Evolutionary conservation across 2,113 vertebrate genomes (phyloP), one percentile per base, ranked within the genome.

Genomic region (Anarhynchus alexandrinus): DNA sequence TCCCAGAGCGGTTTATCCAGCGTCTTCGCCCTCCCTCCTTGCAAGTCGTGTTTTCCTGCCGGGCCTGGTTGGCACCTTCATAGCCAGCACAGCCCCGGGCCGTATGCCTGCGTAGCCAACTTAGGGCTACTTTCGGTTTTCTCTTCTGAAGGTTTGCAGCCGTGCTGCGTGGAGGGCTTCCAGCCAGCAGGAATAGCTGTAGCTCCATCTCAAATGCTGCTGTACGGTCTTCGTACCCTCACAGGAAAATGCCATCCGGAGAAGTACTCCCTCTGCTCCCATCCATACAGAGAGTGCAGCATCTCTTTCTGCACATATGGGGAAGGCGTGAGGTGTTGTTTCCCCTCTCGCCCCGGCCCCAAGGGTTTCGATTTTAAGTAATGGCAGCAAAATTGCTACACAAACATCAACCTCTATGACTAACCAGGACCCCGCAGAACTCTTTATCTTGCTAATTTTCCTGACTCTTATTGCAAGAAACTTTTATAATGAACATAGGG

Each of bases 171-270:
- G 40, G 49, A 65, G 30, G 27, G 21, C 61, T 83, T 58, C 81
- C 43, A 59, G 64, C 27, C 23, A 18, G 6, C 23, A 34, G 54
- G n/a, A 72, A 10, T 47, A 57, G 47, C 45, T 45, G 27, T 36
- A 65, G 15, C 55, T 90, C 47, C 13, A 1, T 74, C 51, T 74
- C 55, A 42, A 16, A 25, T 20, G 32, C 51, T 74, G 45, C 21
- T n/a, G 0, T 10, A 4, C 1, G 0, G 25, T 17, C 64, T 55
- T 73, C 0, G 0, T 74, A 25, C 7, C 17, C 34, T 82, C 43
- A 12, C 36, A n/a, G 55, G 65, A 62, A 78, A 70, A 71, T 18
- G 22, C 27, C 34, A 6, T 55, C 34, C 1, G 0, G 21, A 66
- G 38, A 40, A 58, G 11, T 36, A 54, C 23, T 71, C 36, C 47